A percentile compares a stretch with the other conserved stretches of the same genome.
phyloP scores from a whole-genome alignment of 2,888 invertebrate genomes.

The Epiblema foenella region DNA sequence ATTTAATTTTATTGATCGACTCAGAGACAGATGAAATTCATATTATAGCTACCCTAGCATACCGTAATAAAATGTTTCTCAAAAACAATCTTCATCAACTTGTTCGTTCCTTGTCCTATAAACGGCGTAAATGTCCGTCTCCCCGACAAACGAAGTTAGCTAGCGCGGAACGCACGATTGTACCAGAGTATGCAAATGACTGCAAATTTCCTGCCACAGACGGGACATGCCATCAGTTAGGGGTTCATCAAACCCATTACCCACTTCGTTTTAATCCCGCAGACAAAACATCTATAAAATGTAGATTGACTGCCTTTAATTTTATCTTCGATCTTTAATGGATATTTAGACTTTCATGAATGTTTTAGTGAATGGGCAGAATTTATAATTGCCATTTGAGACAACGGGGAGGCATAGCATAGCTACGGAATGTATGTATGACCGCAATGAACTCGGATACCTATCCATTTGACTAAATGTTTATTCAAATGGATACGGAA shows the following conservation, averaged over 20 bases:
- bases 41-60: not conserved
- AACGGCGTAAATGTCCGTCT: not conserved
- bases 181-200: constrained; percentile 34
- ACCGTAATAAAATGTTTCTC: not conserved
- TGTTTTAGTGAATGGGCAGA: constrained; percentile 7
- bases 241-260: constrained; percentile 36
- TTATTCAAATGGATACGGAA: constrained; percentile 5
- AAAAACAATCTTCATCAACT: not conserved
- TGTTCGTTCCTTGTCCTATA: not conserved
- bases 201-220: constrained; percentile 25
- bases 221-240: constrained; percentile 19
- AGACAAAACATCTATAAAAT: constrained; percentile 15
- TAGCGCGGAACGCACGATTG: constrained; percentile 13
- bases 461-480: not conserved
- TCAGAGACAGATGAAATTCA: no score
- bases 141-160: constrained; percentile 21
- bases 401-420: constrained; percentile 12
- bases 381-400: constrained; percentile 13
- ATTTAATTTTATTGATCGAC: no score
- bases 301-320: constrained; percentile 5
- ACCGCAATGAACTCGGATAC: constrained; percentile 12
- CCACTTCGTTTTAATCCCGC: not conserved
- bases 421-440: not conserved
- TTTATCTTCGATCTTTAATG: not conserved
- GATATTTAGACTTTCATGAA: constrained; percentile 10